Evolutionary conservation across 2,888 invertebrate genomes (phyloP).

Genomic region (Drosophila mimica): DNA sequence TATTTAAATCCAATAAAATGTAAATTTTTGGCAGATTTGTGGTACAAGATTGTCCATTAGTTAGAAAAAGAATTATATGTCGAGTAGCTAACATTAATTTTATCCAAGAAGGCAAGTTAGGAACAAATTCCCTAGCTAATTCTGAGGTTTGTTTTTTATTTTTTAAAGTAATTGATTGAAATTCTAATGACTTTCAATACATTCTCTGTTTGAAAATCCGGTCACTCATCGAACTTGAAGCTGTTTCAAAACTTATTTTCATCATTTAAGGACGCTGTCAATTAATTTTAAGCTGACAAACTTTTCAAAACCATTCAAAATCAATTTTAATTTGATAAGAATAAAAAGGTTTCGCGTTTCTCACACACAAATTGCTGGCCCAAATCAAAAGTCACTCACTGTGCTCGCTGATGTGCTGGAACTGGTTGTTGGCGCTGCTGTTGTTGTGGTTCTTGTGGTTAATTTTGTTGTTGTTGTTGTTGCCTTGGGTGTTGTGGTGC

Average conservation of each 20-base stretch:
- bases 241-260: neutral
- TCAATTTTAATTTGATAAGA: neutral
- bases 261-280: neutral
- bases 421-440: constrained; percentile 57
- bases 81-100: neutral
- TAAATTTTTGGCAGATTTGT: neutral
- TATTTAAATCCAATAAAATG: neutral
- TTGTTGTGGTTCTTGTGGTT: constrained; percentile 41
- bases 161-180: neutral
- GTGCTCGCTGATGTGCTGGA: constrained; percentile 62
- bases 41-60: neutral
- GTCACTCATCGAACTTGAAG: neutral
- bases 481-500: constrained; percentile 53
- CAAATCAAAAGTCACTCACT: constrained; percentile 41
- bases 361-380: neutral
- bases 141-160: neutral
- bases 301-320: neutral
- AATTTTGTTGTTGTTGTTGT: constrained; percentile 43
- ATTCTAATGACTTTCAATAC: neutral
- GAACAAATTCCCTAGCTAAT: neutral
- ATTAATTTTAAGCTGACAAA: neutral
- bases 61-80: neutral
- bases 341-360: neutral
- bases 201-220: neutral
- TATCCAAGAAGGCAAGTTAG: neutral